Evolutionary conservation across 1,140 invertebrate species (phyloP).

Genomic region (Sycobia sp.): DNA sequence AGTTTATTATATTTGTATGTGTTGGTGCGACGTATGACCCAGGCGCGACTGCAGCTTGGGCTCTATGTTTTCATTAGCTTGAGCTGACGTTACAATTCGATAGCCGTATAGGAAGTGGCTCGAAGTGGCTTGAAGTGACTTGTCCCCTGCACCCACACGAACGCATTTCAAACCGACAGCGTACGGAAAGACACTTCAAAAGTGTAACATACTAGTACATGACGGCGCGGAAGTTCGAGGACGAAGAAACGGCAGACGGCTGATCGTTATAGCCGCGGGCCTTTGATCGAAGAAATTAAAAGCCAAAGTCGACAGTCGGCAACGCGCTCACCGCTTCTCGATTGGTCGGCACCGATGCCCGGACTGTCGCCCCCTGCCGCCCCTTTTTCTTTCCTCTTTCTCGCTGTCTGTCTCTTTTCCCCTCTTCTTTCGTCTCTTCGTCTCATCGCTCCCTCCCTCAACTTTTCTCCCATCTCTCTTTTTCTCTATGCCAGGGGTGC

Average conservation of each 20-base stretch:
- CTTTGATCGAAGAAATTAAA: conserved; percentile 60
- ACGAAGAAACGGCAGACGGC: not conserved
- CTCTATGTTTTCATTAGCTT: conserved; percentile 27
- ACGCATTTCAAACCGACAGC: conserved; percentile 25
- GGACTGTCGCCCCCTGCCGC: not conserved
- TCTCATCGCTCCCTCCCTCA: conserved; percentile 20
- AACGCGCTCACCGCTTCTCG: not conserved
- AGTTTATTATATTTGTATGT: too few species aligned
- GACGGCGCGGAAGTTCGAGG: not conserved
- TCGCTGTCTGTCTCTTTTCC: not conserved
- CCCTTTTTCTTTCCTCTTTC: conserved; percentile 8
- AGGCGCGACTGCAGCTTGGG: not conserved
- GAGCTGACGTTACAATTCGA: conserved; percentile 23
- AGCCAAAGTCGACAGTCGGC: conserved; percentile 53
- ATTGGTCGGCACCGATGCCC: conserved; percentile 25
- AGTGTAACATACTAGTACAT: conserved; percentile 10
- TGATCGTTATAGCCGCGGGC: conserved; percentile 1
- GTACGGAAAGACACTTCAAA: conserved; percentile 33
- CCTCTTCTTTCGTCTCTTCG: not conserved
- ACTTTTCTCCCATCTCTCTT: conserved; percentile 24
- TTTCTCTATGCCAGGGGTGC: conserved; percentile 4
- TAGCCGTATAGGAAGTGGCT: not conserved
- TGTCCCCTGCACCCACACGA: not conserved
- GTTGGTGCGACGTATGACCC: too few species aligned
- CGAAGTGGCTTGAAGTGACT: not conserved